These are phyloP conservation scores for Tenualosa thibaudeaui DNA, from an alignment of 2,797 vertebrate species.

Conservation along the genomic window DNA sequence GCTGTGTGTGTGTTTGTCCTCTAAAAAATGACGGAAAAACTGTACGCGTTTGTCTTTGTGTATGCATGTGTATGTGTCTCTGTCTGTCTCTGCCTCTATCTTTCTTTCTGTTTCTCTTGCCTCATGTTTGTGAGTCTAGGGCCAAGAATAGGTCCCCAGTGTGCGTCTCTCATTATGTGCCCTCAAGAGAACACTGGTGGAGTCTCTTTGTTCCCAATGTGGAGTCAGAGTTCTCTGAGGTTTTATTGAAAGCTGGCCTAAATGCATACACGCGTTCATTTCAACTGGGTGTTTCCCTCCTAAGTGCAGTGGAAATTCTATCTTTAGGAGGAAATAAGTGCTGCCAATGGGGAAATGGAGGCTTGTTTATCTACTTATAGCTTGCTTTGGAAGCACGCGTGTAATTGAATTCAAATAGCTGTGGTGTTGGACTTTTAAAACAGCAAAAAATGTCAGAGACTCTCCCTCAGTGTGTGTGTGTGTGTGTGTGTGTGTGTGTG, in stretches of 20 bases:
- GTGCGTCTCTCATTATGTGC: slow-evolving; percentile 34
- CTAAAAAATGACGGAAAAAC: neutral
- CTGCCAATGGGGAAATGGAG: neutral
- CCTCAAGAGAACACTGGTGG: neutral
- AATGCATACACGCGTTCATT: neutral
- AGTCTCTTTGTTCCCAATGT: neutral
- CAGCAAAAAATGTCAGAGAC: neutral
- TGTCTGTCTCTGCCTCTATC: neutral
- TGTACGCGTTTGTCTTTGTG: neutral
- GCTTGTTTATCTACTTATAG: neutral
- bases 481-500: slow-evolving; percentile 34
- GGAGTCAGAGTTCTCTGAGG: neutral
- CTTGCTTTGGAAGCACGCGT: neutral
- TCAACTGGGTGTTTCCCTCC: neutral
- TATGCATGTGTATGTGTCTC: neutral
- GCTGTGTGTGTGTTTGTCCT: neutral
- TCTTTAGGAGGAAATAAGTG: slow-evolving; percentile 9
- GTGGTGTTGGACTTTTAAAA: slow-evolving; percentile 10
- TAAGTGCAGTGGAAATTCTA: slow-evolving; percentile 15
- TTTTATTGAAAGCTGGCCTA: slow-evolving; percentile 1
- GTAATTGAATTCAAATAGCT: neutral
- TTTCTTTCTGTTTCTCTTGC: neutral
- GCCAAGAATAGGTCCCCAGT: slow-evolving; percentile 34
- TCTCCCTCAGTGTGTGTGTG: slow-evolving; percentile 1
- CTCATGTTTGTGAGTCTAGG: neutral